Evolutionary conservation across 1,140 invertebrate species (phyloP).

Genomic region (Helicoverpa armigera): DNA sequence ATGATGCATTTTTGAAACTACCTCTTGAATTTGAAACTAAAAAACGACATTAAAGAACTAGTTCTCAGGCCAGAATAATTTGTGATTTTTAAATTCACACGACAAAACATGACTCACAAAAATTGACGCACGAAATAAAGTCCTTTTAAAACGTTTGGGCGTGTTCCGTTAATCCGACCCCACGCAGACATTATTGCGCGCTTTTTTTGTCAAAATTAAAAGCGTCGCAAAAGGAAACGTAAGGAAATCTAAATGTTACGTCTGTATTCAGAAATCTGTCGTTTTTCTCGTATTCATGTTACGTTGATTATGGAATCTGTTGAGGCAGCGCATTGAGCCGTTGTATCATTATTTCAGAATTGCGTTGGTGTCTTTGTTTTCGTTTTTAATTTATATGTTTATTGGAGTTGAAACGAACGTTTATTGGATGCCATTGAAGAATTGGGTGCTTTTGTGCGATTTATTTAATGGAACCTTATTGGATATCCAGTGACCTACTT

Average conservation of each 20-base stretch:
- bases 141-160: conserved; percentile 32
- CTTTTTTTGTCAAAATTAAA: conserved; percentile 41
- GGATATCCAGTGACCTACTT: not conserved
- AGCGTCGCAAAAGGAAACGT: conserved; percentile 30
- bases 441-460: not conserved
- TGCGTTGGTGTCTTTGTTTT: conserved; percentile 27
- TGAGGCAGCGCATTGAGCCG: not conserved
- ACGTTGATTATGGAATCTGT: conserved; percentile 42
- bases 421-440: conserved; percentile 8
- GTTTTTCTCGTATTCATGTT: conserved; percentile 13
- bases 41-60: no score
- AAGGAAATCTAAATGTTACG: conserved; percentile 19
- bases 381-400: conserved; percentile 24
- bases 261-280: not conserved
- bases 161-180: conserved; percentile 27
- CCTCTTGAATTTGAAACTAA: no score
- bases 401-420: conserved; percentile 27
- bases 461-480: not conserved
- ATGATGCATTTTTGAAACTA: no score
- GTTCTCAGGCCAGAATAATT: no score
- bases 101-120: conserved; percentile 13
- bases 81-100: not conserved
- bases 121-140: conserved; percentile 12
- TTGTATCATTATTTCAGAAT: conserved; percentile 30
- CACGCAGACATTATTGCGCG: conserved; percentile 23